A percentile compares a stretch with the other conserved stretches of the same genome.
Evolutionary conservation across 2,797 vertebrate species (phyloP).

Genomic region (Allenopithecus nigroviridis): DNA sequence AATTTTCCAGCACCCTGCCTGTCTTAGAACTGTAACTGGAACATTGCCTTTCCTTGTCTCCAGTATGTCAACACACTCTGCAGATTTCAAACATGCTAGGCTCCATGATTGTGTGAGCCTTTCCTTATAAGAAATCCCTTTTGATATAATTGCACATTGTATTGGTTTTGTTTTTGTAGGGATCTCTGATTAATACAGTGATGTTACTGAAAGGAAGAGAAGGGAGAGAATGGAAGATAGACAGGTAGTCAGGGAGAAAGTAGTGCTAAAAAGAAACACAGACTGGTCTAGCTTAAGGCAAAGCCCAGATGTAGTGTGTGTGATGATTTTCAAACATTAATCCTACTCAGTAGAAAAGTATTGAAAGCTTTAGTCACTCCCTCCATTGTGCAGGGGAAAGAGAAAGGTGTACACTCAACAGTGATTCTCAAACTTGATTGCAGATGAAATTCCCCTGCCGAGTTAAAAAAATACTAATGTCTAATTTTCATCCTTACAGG

Average conservation of each 20-base stretch:
- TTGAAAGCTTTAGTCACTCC: neutral
- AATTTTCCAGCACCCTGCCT: neutral
- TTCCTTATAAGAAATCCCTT: neutral
- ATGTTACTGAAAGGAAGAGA: neutral
- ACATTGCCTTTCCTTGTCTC: neutral
- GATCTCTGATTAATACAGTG: neutral
- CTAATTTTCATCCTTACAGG: neutral
- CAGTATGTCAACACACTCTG: neutral
- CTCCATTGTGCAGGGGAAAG: neutral
- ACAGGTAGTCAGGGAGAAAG: neutral
- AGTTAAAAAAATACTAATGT: neutral
- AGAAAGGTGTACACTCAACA: neutral
- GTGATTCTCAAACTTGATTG: neutral
- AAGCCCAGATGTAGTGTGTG: neutral
- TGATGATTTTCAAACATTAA: neutral
- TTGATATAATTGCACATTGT: neutral
- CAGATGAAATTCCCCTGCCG: neutral
- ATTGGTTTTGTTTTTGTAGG: neutral
- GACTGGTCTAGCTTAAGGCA: rapidly evolving
- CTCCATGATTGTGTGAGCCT: neutral
- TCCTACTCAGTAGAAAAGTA: neutral
- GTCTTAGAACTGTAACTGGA: neutral
- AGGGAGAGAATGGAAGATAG: neutral
- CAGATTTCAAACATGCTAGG: neutral
- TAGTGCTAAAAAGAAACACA: neutral